These are phyloP conservation scores for Pitta sordida DNA, from an alignment of 2,113 vertebrate species.

Conservation along the genomic window DNA sequence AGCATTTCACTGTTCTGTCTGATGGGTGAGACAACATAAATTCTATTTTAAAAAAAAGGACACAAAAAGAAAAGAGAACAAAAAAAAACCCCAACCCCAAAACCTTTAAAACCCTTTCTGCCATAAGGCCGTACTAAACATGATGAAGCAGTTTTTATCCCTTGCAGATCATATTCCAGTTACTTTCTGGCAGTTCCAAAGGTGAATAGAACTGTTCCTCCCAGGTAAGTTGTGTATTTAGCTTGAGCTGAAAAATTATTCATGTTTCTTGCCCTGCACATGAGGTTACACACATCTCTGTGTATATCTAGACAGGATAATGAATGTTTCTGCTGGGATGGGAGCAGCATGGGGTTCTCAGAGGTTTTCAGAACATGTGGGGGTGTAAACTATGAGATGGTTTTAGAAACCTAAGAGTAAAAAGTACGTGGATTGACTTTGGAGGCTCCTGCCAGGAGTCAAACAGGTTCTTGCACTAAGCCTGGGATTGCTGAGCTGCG, in stretches of 20 bases:
- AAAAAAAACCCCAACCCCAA: no score
- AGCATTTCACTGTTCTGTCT: conserved; percentile 4
- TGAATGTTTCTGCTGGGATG: conserved; percentile 38
- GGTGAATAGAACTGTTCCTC: neutral
- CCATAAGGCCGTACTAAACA: neutral
- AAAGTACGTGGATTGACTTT: neutral
- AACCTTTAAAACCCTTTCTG: neutral
- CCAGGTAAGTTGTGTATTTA: conserved; percentile 2
- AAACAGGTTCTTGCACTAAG: neutral
- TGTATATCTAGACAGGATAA: conserved; percentile 66
- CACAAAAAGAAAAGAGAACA: neutral
- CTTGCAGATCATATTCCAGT: neutral
- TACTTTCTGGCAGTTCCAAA: neutral
- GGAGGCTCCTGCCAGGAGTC: neutral
- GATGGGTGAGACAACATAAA: neutral
- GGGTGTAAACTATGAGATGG: neutral
- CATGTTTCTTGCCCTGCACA: conserved; percentile 35
- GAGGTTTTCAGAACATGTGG: conserved; percentile 20
- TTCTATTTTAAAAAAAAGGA: neutral
- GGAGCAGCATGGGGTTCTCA: conserved; percentile 8
- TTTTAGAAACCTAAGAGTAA: neutral
- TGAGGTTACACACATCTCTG: conserved; percentile 28
- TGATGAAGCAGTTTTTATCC: neutral
- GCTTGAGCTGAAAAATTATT: conserved; percentile 4
- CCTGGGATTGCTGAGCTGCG: neutral